Conservation (phyloP, 2,888 invertebrate species). For the Drosophila emarginata region DNA sequence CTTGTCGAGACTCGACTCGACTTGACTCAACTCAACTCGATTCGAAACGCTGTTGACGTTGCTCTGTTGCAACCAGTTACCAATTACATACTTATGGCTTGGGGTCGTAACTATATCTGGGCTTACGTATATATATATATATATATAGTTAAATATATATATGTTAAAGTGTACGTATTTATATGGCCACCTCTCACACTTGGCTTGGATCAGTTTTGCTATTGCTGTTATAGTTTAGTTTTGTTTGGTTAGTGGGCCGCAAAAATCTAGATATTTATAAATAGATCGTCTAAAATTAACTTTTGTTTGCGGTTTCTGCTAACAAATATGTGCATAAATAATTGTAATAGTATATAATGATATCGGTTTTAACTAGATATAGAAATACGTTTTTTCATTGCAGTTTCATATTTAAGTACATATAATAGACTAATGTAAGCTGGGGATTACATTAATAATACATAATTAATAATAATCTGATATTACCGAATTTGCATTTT, state of each 20-base stretch:
- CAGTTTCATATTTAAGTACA: not conserved
- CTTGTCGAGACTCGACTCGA: not conserved
- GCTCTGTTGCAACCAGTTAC: constrained; percentile 62
- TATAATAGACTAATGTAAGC: not conserved
- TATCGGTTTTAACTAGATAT: constrained; percentile 51
- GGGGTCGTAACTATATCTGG: constrained; percentile 70
- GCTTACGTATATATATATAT: constrained; percentile 50
- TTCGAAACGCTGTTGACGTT: constrained; percentile 21
- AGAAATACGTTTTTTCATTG: constrained; percentile 2
- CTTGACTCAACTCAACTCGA: constrained; percentile 2
- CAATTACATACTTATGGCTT: constrained; percentile 20
- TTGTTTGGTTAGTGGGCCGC: constrained; percentile 61
- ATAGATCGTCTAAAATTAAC: constrained; percentile 77
- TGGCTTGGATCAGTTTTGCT: constrained; percentile 53
- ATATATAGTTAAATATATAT: constrained; percentile 42
- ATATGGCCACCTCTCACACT: constrained; percentile 59
- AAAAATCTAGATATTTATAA: constrained; percentile 63
- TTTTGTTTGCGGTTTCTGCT: constrained; percentile 66
- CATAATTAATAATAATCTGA: too few species aligned
- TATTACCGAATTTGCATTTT: too few species aligned
- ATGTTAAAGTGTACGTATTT: constrained; percentile 31
- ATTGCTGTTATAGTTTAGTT: constrained; percentile 6
- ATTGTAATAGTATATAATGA: constrained; percentile 47
- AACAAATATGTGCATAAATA: constrained; percentile 52
- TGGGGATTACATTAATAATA: not conserved